Evolutionary conservation across 2,113 vertebrate genomes (phyloP), one percentile per base, ranked within the genome.

Genomic region (Oreochromis aureus): DNA sequence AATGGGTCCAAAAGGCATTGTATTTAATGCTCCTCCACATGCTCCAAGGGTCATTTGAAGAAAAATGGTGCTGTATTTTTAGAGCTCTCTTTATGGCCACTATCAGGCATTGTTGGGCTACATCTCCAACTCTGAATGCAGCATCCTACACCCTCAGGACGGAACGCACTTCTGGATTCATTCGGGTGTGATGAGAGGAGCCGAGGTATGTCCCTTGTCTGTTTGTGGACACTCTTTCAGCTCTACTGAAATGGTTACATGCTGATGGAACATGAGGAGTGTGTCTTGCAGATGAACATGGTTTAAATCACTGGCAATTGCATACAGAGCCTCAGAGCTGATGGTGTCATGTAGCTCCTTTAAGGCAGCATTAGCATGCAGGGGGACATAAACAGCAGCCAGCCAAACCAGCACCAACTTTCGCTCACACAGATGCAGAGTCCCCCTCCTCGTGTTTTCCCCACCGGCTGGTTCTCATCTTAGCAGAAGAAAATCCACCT

Each of bases 321-420:
- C 61, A 13, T 13, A 0, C 34, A 66, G 19, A n/a, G 19, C 34
- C 34, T 66, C 34, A 0, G 0, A 39, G 34, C 34, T 69, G 61
- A 39, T 12, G 32, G 34, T 69, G 61, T 66, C 61, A 39, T 5
- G 61, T 39, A 69, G 34, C 34, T 69, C 19, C 61, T 69, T 69
- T 13, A 69, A 5, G 34, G 61, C 10, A 39, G n/a, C 61, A 39
- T 39, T 13, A 66, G 34, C 10, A 41, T 41, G 41, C 39, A 69
- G 61, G 61, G 6, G 61, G 34, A 22, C 6, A 22, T 5, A 22
- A 69, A 69, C 61, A 22, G 61, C 61, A 66, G 10, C 61, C 34
- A 69, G 32, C 18, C 61, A 66, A 36, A 66, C 61, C 18, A 66
- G 19, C 61, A 66, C 61, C 34, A 22, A 2, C 61, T 11, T 22